A percentile compares a stretch with the other conserved stretches of the same genome.
Conservation (phyloP, 2,113 vertebrate species). For the Megaptera novaeangliae region DNA sequence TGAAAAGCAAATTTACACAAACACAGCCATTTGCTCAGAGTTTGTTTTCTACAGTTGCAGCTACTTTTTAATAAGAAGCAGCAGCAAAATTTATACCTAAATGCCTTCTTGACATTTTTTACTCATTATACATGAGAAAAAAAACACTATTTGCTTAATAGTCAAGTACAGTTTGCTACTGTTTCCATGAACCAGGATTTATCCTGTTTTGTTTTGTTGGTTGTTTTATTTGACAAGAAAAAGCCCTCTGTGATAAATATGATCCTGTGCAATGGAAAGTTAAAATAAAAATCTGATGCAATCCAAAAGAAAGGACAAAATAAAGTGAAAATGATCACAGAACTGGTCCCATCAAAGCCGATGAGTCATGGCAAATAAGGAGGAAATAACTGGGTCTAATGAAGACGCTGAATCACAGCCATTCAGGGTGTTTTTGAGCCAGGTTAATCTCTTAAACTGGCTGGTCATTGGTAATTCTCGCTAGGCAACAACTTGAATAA, state of each 20-base stretch:
- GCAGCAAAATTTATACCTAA: neutral
- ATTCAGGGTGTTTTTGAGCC: neutral
- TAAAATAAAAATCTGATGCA: conserved; percentile 34
- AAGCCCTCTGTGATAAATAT: neutral
- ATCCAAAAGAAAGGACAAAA: conserved; percentile 3
- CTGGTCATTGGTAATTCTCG: conserved; percentile 15
- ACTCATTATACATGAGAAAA: conserved; percentile 15
- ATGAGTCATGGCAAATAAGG: conserved; percentile 50
- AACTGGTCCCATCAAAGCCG: neutral
- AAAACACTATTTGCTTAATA: neutral
- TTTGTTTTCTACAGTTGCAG: conserved; percentile 23
- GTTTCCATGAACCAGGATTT: neutral
- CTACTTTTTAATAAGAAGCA: conserved; percentile 29
- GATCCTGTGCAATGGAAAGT: neutral
- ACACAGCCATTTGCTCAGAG: neutral
- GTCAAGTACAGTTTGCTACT: neutral
- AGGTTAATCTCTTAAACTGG: conserved; percentile 41
- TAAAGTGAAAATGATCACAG: neutral
- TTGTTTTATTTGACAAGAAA: neutral
- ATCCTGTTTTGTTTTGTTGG: neutral
- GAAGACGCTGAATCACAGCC: conserved; percentile 43
- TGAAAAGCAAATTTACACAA: neutral
- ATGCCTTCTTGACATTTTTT: neutral
- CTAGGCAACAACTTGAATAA: conserved; percentile 29
- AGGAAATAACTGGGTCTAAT: neutral